Evolutionary conservation across 2,113 vertebrate genomes (phyloP), one percentile per base, ranked within the genome.

Genomic region (Callipepla squamata): DNA sequence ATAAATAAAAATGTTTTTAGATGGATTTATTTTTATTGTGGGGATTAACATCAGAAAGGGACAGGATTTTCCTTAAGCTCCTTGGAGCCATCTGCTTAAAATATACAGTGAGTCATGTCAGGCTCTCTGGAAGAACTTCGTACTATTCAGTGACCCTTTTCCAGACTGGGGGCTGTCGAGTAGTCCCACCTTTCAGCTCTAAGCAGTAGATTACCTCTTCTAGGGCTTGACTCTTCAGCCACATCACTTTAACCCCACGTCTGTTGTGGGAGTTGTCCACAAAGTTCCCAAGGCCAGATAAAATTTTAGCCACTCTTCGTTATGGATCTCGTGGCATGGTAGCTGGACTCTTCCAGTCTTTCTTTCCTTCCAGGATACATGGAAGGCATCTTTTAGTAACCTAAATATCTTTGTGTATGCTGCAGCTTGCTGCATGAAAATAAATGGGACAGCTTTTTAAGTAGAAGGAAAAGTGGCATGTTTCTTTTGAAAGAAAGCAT

Each of bases 381-480:
- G 0, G 0, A 20, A 80, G 76, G n/a, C 36, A 28, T 65, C 8
- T 28, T 91, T 55, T 81, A 85, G 45, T 32, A 67, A 28, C 26
- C 26, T 86, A 44, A 53, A 19, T 66, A 21, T 61, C 9, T 72
- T 61, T 94, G 14, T 73, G 44, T 63, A 30, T 79, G 23, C 76
- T 86, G n/a, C 55, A 25, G 11, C 14, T 30, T 85, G 84, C 19
- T 36, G 50, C 6, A 28, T 94, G 21, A 63, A 92, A 90, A n/a
- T 80, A 45, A 95, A 80, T 50, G 22, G 57, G 66, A 16, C 36
- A 68, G 62, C 83, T 78, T 95, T 87, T 53, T 57, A 76, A 69
- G 26, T 38, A 62, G 38, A 45, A 65, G 10, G 34, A 36, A 48
- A 80, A 73, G 32, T 21, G 19, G 12, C 45, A 36, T 12, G 18